Conservation (phyloP, 2,888 invertebrate species). For the Drosophila vallismaia region DNA sequence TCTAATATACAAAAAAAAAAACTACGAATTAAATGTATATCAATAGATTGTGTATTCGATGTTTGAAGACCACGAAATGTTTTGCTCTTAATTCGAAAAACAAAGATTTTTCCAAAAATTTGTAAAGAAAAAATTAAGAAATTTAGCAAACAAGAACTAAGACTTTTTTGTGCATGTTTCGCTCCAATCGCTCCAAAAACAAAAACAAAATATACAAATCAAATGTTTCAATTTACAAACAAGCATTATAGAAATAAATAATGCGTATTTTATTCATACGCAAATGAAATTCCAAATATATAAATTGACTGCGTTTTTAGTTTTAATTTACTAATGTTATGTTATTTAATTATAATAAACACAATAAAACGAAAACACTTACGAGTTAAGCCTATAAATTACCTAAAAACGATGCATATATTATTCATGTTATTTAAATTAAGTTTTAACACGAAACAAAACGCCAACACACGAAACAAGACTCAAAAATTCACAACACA, state of each 20-base stretch:
- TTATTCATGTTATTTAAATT: conserved; percentile 44
- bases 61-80: conserved; percentile 40
- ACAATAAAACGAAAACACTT: conserved; percentile 25
- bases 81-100: conserved; percentile 47
- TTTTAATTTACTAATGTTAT: conserved; percentile 71
- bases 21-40: conserved; percentile 26
- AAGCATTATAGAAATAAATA: conserved; percentile 24
- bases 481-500: neutral
- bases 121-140: conserved; percentile 36
- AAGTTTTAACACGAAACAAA: conserved; percentile 48
- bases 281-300: conserved; percentile 75
- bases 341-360: conserved; percentile 73
- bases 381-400: conserved; percentile 37
- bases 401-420: conserved; percentile 25
- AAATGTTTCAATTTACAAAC: conserved; percentile 21
- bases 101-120: conserved; percentile 41
- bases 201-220: conserved; percentile 41
- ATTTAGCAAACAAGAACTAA: conserved; percentile 32
- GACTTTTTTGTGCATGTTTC: conserved; percentile 52
- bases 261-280: conserved; percentile 41
- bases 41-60: conserved; percentile 51
- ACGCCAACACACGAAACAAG: conserved; percentile 7
- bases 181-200: conserved; percentile 12
- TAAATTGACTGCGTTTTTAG: conserved; percentile 77
- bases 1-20: conserved; percentile 7